Percentiles rank a stretch among this genome's conserved stretches.
Evolutionary conservation across 1,140 invertebrate species (phyloP).

Genomic region (Octopus sinensis): DNA sequence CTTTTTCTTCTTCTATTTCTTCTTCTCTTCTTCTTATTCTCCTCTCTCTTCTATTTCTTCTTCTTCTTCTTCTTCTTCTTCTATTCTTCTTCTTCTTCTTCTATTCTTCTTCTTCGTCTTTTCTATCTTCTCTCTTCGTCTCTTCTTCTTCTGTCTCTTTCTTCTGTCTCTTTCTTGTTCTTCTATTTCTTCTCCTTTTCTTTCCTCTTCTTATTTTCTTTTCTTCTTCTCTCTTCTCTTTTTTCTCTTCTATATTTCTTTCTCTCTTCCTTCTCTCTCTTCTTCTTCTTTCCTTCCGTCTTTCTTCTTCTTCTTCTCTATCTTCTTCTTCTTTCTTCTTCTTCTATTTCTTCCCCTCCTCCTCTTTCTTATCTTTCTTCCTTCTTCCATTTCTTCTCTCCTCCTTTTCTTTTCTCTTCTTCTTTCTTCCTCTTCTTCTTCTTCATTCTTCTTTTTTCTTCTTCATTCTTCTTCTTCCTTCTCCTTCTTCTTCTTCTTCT

Average conservation of each 20-base stretch:
- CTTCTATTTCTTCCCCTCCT: neutral
- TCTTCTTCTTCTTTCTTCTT: neutral
- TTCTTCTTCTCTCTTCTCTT: neutral
- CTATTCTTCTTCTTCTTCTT: neutral
- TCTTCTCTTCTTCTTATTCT: neutral
- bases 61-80: neutral
- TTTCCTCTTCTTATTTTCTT: neutral
- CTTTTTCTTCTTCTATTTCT: neutral
- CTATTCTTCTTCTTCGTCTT: neutral
- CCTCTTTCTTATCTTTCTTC: too few relatives aligned
- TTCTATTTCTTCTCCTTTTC: neutral
- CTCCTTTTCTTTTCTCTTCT: too few relatives aligned
- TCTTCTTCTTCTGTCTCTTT: neutral
- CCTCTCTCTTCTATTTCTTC: neutral
- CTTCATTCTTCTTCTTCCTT: neutral
- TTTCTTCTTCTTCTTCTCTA: neutral
- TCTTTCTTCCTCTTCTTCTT: too few relatives aligned
- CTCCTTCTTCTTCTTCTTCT: neutral
- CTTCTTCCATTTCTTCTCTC: too few relatives aligned
- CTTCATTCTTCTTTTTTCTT: too few relatives aligned
- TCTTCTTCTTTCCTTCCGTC: neutral
- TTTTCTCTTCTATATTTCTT: neutral
- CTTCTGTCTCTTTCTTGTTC: neutral
- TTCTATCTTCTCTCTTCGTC: neutral
- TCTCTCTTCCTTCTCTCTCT: neutral